A percentile compares a stretch with the other conserved stretches of the same genome.
phyloP scores from a whole-genome alignment of 2,888 invertebrate genomes.

The Cecidostiba fungosa region DNA sequence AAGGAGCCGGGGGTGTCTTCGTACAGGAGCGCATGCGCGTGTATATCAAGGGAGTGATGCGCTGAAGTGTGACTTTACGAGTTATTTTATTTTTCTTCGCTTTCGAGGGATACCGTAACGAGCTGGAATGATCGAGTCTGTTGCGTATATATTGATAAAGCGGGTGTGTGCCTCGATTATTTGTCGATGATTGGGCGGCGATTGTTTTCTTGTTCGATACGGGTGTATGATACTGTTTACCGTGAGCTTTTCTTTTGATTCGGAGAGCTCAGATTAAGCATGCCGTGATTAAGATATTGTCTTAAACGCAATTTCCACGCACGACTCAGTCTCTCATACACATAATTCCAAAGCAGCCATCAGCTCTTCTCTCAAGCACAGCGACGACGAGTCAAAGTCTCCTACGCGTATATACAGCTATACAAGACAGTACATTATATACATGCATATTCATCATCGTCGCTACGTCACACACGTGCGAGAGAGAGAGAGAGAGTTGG shows the following conservation, averaged over 20 bases:
- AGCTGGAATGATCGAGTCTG: neutral
- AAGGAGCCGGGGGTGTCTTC: neutral
- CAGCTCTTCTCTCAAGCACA: neutral
- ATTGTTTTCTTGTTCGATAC: too few species aligned
- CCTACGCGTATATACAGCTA: too few species aligned
- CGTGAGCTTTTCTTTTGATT: too few species aligned
- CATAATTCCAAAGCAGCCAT: neutral
- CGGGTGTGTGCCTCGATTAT: neutral
- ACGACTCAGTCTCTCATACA: neutral
- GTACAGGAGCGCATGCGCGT: neutral
- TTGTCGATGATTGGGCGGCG: too few species aligned
- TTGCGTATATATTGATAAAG: neutral
- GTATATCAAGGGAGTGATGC: neutral
- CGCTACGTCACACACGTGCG: neutral
- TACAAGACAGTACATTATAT: too few species aligned
- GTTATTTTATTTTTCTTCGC: neutral
- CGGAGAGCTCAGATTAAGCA: neutral
- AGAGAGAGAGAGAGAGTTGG: too few species aligned
- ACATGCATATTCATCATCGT: constrained; percentile 5
- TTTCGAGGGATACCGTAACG: neutral
- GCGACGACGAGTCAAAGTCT: neutral
- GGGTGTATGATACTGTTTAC: too few species aligned
- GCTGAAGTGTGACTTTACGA: neutral
- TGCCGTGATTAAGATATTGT: too few species aligned
- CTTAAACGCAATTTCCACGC: too few species aligned